These are phyloP conservation scores for Deilephila porcellus DNA, from an alignment of 2,888 invertebrate genomes.

Conservation along the genomic window DNA sequence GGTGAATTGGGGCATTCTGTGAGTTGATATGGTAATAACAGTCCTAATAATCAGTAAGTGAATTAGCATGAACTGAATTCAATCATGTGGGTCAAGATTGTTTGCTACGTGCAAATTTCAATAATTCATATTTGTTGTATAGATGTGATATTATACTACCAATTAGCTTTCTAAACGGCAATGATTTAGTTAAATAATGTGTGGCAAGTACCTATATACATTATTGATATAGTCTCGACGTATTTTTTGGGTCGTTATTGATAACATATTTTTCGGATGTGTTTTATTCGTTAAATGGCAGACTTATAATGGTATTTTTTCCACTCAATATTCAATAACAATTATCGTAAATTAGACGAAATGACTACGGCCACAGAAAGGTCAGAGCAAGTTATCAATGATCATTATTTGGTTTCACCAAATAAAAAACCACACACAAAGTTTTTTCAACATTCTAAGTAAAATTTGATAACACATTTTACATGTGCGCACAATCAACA, in stretches of 20 bases:
- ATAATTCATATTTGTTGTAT: conserved; percentile 25
- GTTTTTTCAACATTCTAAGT: neutral
- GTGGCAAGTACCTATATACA: no score
- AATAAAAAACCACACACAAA: neutral
- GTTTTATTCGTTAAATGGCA: no score
- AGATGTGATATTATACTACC: neutral
- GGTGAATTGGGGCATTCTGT: conserved; percentile 22
- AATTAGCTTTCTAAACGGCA: no score
- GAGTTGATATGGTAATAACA: conserved; percentile 23
- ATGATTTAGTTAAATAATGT: no score
- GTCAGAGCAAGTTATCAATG: conserved; percentile 6
- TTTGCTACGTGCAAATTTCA: conserved; percentile 33
- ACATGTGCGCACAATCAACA: no score
- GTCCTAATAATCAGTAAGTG: conserved; percentile 42
- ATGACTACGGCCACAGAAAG: neutral
- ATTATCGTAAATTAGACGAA: neutral
- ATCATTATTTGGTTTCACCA: neutral
- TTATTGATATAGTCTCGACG: no score
- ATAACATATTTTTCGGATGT: no score
- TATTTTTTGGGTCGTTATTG: no score
- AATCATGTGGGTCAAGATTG: conserved; percentile 73
- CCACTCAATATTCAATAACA: neutral
- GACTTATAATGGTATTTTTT: neutral
- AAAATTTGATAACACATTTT: no score
- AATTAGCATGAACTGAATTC: conserved; percentile 64